Evolutionary conservation across 2,797 vertebrate species (phyloP), one percentile per base, ranked within the genome.

Genomic region (Nothura maculosa): DNA sequence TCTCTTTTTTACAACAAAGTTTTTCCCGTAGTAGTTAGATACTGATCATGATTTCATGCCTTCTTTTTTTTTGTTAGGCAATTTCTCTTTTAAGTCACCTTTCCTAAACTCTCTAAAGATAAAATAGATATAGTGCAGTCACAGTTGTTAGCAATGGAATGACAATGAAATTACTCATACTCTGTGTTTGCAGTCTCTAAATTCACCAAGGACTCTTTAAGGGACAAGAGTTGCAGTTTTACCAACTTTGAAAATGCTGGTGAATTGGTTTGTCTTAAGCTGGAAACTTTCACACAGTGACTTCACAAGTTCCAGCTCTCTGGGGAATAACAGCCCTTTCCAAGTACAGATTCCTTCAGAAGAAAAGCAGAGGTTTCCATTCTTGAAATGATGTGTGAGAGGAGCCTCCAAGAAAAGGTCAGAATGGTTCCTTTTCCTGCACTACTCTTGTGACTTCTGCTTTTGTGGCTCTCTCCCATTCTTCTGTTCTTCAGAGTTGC

Each of bases 91-190:
- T 66, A 12, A n/a, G 45, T 58, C 20, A 15, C 36, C 16, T 67
- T 48, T 60, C 10, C 3, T 5, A 7, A 24, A 11, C n/a, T 79
- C 28, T 90, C 36, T 69, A 36, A 67, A 67, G 55, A n/a, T 4
- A 52, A 66, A 30, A 50, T 32, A 57, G 21, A 12, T 40, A 38
- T 2, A 7, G 21, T 19, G 16, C 9, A 3, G 13, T 64, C 34
- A 27, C 17, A 21, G 10, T 64, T 61, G 19, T 76, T 70, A 48
- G 43, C 54, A n/a, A 4, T 22, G 10, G 6, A 67, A 18, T 22
- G 48, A 47, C 72, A 85, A 30, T 1, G 47, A 40, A n/a, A 60
- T 82, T 87, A 67, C 78, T 92, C 68, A 61, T 73, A n/a, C 54
- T 48, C 58, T n/a, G 14, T 89, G n/a, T 78, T 87, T 0, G 0